Conservation (phyloP, 2,888 invertebrate genomes). For the Monochamus alternatus region DNA sequence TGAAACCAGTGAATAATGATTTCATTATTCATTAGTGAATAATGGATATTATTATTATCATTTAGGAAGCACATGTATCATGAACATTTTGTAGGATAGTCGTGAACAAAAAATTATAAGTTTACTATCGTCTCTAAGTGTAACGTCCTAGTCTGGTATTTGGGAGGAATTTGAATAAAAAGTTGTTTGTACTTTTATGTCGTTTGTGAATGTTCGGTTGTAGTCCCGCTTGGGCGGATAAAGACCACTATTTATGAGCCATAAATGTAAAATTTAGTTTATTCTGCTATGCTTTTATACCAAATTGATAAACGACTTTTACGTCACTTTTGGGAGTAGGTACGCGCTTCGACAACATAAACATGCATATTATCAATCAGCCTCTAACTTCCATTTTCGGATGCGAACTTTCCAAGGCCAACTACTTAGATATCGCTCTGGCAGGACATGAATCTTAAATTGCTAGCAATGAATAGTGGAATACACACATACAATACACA, state of each 20-base stretch:
- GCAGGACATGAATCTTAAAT: neutral
- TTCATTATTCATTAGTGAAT: no score
- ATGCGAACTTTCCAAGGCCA: neutral
- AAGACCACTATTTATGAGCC: neutral
- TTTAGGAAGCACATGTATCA: no score
- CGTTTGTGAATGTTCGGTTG: neutral
- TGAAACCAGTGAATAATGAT: no score
- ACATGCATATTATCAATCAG: conserved; percentile 17
- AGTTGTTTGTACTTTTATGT: no score
- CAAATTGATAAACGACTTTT: conserved; percentile 19
- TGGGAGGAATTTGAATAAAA: no score
- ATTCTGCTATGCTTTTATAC: conserved; percentile 17
- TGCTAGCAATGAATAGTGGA: neutral
- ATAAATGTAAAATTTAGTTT: conserved; percentile 18
- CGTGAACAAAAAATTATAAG: no score
- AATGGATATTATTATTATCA: no score
- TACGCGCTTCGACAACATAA: conserved; percentile 16
- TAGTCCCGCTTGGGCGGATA: neutral
- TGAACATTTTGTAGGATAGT: no score
- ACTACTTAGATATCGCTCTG: neutral
- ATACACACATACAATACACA: no score
- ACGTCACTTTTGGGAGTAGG: conserved; percentile 19
- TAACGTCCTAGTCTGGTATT: no score
- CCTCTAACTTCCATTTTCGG: conserved; percentile 1
- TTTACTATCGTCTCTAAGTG: no score